Percentiles rank a stretch among this genome's conserved stretches.
Conservation (phyloP, 2,113 vertebrate genomes). For the Tachysurus vachellii region DNA sequence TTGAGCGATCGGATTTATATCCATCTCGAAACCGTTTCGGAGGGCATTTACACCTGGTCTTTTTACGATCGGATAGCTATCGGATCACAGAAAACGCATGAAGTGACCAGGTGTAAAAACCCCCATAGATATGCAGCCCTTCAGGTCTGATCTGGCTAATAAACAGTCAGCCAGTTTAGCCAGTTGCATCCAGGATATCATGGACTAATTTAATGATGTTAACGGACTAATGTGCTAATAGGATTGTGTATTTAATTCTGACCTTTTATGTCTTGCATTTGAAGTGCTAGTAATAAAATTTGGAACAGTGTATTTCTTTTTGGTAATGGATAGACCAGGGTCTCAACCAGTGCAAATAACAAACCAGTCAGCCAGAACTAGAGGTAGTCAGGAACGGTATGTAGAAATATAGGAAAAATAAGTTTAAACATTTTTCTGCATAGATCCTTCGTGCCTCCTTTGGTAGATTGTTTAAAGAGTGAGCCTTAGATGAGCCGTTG, state of each 20-base stretch:
- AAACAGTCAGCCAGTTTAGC: background rate
- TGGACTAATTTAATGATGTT: background rate
- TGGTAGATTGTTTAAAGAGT: background rate
- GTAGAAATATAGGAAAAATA: background rate
- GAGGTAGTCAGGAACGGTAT: background rate
- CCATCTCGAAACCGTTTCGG: no score
- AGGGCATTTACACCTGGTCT: no score
- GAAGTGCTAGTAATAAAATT: background rate
- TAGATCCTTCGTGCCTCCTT: background rate
- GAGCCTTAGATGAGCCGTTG: background rate
- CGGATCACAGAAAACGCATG: no score
- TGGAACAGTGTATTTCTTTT: background rate
- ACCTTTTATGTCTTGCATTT: background rate
- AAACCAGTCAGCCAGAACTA: background rate
- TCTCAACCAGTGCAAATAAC: background rate
- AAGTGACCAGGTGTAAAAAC: no score
- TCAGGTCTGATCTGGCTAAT: background rate
- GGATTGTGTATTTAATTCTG: background rate
- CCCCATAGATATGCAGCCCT: background rate
- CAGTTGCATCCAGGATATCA: background rate
- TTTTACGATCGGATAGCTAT: no score
- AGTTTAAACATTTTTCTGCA: background rate
- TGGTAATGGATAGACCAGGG: background rate
- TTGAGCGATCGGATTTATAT: no score
- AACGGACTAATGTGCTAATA: background rate